These are phyloP conservation scores for Bradysia coprophila DNA, from an alignment of 1,140 invertebrate species.

Conservation along the genomic window DNA sequence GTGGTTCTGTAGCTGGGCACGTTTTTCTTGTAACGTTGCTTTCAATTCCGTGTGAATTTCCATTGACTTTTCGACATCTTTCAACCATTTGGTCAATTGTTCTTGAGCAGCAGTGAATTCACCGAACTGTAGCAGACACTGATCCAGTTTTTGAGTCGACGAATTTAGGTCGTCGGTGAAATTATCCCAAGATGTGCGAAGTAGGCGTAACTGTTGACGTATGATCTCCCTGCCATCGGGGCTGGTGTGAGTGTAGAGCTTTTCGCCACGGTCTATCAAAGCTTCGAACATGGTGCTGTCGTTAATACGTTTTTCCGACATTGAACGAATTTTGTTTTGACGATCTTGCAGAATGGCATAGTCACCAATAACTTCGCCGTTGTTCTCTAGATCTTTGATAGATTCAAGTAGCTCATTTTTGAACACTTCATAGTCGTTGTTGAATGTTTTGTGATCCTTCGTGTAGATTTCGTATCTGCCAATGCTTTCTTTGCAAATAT, in stretches of 20 bases:
- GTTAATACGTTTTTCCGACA: slow-evolving; percentile 61
- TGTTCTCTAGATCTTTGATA: slow-evolving; percentile 48
- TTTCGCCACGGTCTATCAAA: slow-evolving; percentile 75
- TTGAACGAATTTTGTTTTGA: slow-evolving; percentile 62
- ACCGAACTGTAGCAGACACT: slow-evolving; percentile 75
- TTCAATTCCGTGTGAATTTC: slow-evolving; percentile 80
- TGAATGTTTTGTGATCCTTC: slow-evolving; percentile 68
- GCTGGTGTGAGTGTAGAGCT: slow-evolving; percentile 79
- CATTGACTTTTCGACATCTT: slow-evolving; percentile 80
- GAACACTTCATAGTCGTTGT: slow-evolving; percentile 56
- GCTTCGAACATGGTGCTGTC: slow-evolving; percentile 70
- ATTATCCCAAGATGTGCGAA: slow-evolving; percentile 72
- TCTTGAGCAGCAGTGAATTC: slow-evolving; percentile 77
- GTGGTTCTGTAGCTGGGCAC: slow-evolving; percentile 84
- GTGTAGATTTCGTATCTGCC: slow-evolving; percentile 65
- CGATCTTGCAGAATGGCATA: slow-evolving; percentile 65
- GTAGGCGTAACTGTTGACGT: slow-evolving; percentile 65
- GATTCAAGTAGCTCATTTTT: slow-evolving; percentile 52
- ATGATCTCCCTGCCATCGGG: slow-evolving; percentile 85
- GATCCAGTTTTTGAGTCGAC: slow-evolving; percentile 63
- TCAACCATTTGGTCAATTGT: slow-evolving; percentile 80
- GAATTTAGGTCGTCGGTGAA: slow-evolving; percentile 67
- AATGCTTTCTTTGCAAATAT: slow-evolving; percentile 60
- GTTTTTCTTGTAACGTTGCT: slow-evolving; percentile 81
- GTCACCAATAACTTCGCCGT: slow-evolving; percentile 76